Evolutionary conservation across 2,888 invertebrate species (phyloP).

Genomic region (Glomeris marginata): DNA sequence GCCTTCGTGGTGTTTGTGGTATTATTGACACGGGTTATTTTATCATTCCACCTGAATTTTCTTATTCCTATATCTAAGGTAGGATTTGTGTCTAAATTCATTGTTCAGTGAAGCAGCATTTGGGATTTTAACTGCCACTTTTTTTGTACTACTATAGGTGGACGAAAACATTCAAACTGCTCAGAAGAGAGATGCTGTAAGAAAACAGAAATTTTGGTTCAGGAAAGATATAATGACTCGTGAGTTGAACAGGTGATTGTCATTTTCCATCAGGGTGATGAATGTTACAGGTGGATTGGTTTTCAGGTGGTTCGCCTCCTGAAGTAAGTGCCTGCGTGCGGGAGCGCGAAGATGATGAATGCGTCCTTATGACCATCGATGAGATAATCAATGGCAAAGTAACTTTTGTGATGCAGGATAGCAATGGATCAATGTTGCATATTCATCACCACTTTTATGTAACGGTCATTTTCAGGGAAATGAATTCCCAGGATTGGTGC

Average conservation of each 20-base stretch:
- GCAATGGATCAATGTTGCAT: background rate
- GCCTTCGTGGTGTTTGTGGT: slow-evolving; percentile 97
- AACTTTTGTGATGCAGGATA: background rate
- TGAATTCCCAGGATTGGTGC: slow-evolving; percentile 85
- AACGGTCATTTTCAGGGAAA: slow-evolving; percentile 43
- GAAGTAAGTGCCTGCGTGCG: slow-evolving; percentile 27
- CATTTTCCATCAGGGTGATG: background rate
- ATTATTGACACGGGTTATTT: slow-evolving; percentile 84
- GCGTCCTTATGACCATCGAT: slow-evolving; percentile 71
- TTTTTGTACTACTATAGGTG: slow-evolving; percentile 36
- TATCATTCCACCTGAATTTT: slow-evolving; percentile 90
- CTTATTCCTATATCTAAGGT: slow-evolving; percentile 95
- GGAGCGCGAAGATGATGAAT: slow-evolving; percentile 36
- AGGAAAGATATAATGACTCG: slow-evolving; percentile 53
- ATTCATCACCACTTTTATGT: background rate
- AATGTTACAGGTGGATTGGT: background rate
- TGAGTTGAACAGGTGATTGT: slow-evolving; percentile 22
- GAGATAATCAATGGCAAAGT: slow-evolving; percentile 92
- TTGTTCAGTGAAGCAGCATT: background rate
- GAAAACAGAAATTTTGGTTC: slow-evolving; percentile 82
- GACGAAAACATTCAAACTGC: slow-evolving; percentile 96
- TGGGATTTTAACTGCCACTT: background rate
- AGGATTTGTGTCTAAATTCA: slow-evolving; percentile 12
- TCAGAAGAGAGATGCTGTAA: slow-evolving; percentile 76
- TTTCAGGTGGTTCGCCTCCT: slow-evolving; percentile 29